Evolutionary conservation across 2,797 vertebrate species (phyloP), one percentile per base, ranked within the genome.

Genomic region (Melanotaenia nigrans): DNA sequence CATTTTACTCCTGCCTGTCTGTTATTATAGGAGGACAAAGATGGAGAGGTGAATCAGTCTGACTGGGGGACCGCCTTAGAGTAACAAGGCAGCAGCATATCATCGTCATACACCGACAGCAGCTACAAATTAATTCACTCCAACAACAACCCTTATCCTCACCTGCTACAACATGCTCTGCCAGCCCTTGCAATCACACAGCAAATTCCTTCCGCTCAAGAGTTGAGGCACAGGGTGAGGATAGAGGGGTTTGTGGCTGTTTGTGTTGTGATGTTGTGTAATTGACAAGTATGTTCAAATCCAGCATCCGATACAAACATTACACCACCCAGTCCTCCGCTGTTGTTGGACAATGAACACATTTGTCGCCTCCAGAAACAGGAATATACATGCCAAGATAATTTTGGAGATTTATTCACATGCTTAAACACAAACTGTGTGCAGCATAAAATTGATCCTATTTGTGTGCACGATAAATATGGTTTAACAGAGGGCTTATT

Each of bases 161-260:
- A 22, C 93, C 90, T 94, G 94, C 89, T 85, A 84, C 75, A 89
- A 95, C 94, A 90, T 42, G 94, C 90, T 88, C 85, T 42, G 67
- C 83, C 73, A 83, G 64, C 79, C 12, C 77, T 88, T 40, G 68
- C 83, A 89, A 90, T 87, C 89, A 80, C 56, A 73, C 77, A 54
- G 83, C 32, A 12, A 94, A 94, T 94, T 93, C 93, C 87, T 93
- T 90, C 88, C 54, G 49, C 85, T 86, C 62, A n/a, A 22, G 30
- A 51, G 83, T 81, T 56, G 64, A 65, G 68, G 78, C 47, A 79
- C 79, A 55, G 70, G 73, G 69, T 66, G 72, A 79, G 68, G 61
- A 73, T 20, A 51, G 45, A 8, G 5, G 75, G 61, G 75, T 71
- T 64, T 54, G 59, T 83, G 67, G n/a, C 65, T 71, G 65, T 75